These are phyloP conservation scores for Neogale vison DNA, from an alignment of 2,113 vertebrate genomes.

Conservation along the genomic window DNA sequence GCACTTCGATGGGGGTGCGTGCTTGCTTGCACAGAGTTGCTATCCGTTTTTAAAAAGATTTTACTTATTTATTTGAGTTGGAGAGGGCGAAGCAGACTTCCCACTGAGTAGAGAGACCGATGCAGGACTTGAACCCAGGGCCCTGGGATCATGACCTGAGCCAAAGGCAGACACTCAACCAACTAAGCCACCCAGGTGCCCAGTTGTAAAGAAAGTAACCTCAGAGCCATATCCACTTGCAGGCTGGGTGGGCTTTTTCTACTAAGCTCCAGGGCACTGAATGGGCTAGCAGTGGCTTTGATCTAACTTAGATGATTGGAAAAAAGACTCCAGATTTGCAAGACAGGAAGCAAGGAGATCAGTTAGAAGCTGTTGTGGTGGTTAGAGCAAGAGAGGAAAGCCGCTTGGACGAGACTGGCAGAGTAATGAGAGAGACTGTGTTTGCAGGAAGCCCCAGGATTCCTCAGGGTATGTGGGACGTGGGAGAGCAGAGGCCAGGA, in stretches of 20 bases:
- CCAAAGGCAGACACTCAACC: too few species aligned
- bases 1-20: neutral
- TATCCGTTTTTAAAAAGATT: neutral
- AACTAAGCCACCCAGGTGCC: too few species aligned
- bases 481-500: neutral
- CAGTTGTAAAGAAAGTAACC: neutral
- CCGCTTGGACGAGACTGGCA: neutral
- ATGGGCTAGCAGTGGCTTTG: neutral
- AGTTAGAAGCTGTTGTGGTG: fast-evolving
- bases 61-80: too few species aligned
- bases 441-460: neutral
- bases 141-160: too few species aligned
- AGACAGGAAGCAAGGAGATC: neutral
- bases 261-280: neutral
- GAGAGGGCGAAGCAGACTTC: too few species aligned
- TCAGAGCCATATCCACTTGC: too few species aligned
- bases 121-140: too few species aligned
- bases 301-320: neutral
- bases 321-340: neutral
- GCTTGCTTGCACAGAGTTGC: neutral
- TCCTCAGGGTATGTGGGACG: neutral
- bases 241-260: neutral
- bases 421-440: fast-evolving
- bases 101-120: too few species aligned
- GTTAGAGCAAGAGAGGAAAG: neutral